phyloP scores from a whole-genome alignment of 2,888 invertebrate genomes.

The Onchidella celtica region DNA sequence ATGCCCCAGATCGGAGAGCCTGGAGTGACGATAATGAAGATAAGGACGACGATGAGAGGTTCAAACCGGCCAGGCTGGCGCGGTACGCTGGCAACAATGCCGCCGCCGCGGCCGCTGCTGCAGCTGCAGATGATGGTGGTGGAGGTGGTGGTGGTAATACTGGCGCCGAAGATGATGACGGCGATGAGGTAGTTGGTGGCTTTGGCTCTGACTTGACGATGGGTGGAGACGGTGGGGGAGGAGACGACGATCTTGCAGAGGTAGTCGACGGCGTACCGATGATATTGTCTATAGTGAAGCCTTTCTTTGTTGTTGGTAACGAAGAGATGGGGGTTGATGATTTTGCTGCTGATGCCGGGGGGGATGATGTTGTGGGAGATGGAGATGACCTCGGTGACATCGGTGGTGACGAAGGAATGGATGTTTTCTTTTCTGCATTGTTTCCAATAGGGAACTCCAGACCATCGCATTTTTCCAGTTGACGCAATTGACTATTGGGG shows the following conservation, averaged over 20 bases:
- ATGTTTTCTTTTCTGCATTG: background rate
- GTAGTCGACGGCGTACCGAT: constrained; percentile 80
- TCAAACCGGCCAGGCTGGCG: constrained; percentile 49
- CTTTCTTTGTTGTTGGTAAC: constrained; percentile 57
- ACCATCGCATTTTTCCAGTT: constrained; percentile 35
- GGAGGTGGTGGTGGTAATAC: background rate
- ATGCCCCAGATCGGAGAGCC: constrained; percentile 23
- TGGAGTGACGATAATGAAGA: constrained; percentile 34
- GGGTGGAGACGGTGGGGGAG: constrained; percentile 15
- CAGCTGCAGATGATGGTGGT: constrained; percentile 9
- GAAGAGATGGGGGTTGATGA: background rate
- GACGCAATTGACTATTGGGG: constrained; percentile 43
- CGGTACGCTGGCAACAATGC: constrained; percentile 42
- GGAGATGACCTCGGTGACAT: constrained; percentile 72
- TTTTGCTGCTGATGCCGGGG: constrained; percentile 11
- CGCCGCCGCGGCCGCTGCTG: constrained; percentile 43
- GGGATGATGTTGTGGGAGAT: constrained; percentile 69
- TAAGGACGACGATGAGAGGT: constrained; percentile 4
- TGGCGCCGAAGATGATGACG: constrained; percentile 3
- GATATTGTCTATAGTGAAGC: constrained; percentile 84
- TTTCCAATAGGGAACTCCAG: background rate
- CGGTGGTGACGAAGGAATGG: constrained; percentile 32
- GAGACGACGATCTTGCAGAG: constrained; percentile 33
- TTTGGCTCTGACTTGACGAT: too few relatives aligned
- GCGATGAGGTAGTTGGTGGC: constrained; percentile 35